Percentiles rank a stretch among this genome's conserved stretches.
Evolutionary conservation across 1,140 invertebrate species (phyloP).

Genomic region (Sycophila sp.): DNA sequence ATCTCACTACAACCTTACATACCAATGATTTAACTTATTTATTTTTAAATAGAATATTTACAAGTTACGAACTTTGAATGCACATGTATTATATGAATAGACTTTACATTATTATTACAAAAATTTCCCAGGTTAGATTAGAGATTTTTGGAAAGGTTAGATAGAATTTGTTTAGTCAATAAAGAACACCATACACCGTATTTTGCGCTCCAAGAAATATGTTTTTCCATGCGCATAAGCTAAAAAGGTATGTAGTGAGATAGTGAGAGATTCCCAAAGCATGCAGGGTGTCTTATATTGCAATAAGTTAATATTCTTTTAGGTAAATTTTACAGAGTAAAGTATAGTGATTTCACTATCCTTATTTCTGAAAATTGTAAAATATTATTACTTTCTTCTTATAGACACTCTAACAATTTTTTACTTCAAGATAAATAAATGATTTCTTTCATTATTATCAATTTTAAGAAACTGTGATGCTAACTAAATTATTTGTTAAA

Average conservation of each 20-base stretch:
- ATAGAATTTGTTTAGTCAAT: neutral
- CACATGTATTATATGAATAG: too few relatives aligned
- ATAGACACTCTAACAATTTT: too few relatives aligned
- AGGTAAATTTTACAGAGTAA: neutral
- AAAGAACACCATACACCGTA: slow-evolving; percentile 10
- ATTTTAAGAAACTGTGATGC: too few relatives aligned
- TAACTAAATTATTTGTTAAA: too few relatives aligned
- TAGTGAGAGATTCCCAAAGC: slow-evolving; percentile 61
- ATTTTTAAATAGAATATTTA: too few relatives aligned
- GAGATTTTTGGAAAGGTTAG: neutral
- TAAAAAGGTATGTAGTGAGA: slow-evolving; percentile 59
- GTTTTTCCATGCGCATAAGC: slow-evolving; percentile 61
- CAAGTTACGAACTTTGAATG: too few relatives aligned
- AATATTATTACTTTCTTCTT: too few relatives aligned
- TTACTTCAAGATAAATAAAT: too few relatives aligned
- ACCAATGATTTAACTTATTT: neutral
- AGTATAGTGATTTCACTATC: neutral
- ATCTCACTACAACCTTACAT: slow-evolving; percentile 56
- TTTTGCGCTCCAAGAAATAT: slow-evolving; percentile 43
- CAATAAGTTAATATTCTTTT: slow-evolving; percentile 22
- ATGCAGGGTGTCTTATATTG: slow-evolving; percentile 56
- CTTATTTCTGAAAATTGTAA: neutral
- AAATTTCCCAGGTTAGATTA: neutral
- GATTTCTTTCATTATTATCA: too few relatives aligned
- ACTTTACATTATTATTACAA: neutral